phyloP scores from a whole-genome alignment of 2,113 vertebrate species.

The Bothrops jararaca region DNA sequence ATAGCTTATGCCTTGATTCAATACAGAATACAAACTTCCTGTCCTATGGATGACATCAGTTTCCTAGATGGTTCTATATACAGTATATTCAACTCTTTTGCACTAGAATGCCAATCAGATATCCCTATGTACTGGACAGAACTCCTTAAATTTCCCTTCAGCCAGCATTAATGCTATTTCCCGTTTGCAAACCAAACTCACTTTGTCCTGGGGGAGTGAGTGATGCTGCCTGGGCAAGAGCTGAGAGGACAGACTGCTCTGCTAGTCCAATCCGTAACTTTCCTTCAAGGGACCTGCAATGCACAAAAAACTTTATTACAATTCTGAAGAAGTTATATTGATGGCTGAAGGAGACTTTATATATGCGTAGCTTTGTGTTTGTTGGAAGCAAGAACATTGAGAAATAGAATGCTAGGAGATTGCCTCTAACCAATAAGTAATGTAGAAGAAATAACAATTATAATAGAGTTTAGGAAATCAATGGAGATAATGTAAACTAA shows the following conservation, averaged over 20 bases:
- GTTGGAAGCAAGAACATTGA: background rate
- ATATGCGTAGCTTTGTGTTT: background rate
- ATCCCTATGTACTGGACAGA: background rate
- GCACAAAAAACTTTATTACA: background rate
- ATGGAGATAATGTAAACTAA: background rate
- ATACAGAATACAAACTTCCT: background rate
- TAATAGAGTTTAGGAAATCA: background rate
- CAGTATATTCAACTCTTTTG: background rate
- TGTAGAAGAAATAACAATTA: background rate
- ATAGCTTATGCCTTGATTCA: background rate
- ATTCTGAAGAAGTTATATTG: background rate
- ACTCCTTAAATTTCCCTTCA: background rate
- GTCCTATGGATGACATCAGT: background rate
- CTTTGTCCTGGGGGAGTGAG: slow-evolving; percentile 85
- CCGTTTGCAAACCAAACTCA: slow-evolving; percentile 32
- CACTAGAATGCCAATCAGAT: background rate
- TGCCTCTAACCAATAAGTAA: background rate
- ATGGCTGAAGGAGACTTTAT: background rate
- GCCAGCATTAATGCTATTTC: no score
- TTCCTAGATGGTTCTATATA: background rate
- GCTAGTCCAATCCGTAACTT: slow-evolving; percentile 88
- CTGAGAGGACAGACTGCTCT: slow-evolving; percentile 83
- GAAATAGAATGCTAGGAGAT: background rate
- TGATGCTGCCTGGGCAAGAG: slow-evolving; percentile 82
- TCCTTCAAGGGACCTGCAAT: slow-evolving; percentile 82